phyloP scores from a whole-genome alignment of 1,140 invertebrate genomes.

The Diachasmimorpha longicaudata region DNA sequence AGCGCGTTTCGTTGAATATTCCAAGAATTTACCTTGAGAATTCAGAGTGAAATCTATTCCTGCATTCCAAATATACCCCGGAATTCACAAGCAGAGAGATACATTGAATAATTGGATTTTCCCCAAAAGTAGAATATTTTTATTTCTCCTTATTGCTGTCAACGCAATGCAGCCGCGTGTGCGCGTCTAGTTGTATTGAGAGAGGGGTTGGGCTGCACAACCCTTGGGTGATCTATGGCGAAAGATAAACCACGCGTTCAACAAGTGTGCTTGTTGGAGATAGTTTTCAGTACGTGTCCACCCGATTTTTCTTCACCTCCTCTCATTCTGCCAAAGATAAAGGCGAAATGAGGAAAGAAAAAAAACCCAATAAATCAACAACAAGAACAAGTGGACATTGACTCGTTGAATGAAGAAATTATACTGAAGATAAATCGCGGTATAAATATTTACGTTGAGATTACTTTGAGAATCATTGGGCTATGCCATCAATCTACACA shows the following conservation, averaged over 20 bases:
- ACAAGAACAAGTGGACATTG: background rate
- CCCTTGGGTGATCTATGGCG: constrained; percentile 56
- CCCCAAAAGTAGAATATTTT: background rate
- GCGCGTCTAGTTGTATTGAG: constrained; percentile 1
- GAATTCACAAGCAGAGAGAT: background rate
- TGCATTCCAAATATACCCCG: background rate
- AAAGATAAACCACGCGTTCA: constrained; percentile 62
- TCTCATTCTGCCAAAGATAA: background rate
- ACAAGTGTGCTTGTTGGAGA: constrained; percentile 58
- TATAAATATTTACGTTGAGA: constrained; percentile 6
- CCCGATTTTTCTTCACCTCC: constrained; percentile 26
- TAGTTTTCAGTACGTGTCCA: constrained; percentile 38
- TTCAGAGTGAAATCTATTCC: too few relatives aligned
- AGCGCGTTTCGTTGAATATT: too few relatives aligned
- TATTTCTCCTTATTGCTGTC: background rate
- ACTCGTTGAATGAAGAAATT: constrained; percentile 3
- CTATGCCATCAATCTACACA: background rate
- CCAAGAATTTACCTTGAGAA: too few relatives aligned
- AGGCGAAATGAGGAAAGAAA: background rate
- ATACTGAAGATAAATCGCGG: background rate
- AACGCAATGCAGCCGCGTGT: background rate
- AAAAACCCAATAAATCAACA: background rate
- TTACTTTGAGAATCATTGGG: constrained; percentile 4
- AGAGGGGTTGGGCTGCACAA: constrained; percentile 29
- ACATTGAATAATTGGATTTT: background rate